Percentiles rank a stretch among this genome's conserved stretches.
Evolutionary conservation across 2,888 invertebrate species (phyloP).

Genomic region (Callyntrura guangdongensis): DNA sequence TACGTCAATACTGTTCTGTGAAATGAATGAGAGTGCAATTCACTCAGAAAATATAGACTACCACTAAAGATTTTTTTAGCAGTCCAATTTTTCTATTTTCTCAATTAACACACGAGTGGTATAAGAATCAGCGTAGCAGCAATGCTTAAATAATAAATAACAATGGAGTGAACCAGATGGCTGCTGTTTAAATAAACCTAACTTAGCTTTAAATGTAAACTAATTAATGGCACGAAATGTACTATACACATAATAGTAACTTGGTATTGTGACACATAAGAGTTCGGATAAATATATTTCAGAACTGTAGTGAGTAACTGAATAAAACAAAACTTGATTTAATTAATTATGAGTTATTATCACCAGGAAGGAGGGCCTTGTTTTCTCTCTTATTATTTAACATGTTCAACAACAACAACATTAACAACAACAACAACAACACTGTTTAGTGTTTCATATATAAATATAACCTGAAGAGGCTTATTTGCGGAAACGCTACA

Average conservation of each 20-base stretch:
- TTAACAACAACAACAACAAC: no score
- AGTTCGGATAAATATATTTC: neutral
- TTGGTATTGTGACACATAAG: neutral
- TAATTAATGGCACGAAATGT: neutral
- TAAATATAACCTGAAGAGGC: no score
- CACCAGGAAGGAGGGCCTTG: conserved; percentile 65
- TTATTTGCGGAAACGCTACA: no score
- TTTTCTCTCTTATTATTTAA: neutral
- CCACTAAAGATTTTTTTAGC: neutral
- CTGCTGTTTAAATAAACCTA: neutral
- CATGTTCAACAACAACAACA: no score
- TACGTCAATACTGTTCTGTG: no score
- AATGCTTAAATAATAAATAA: neutral
- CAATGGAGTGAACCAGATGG: neutral
- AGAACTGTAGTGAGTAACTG: neutral
- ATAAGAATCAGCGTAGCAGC: neutral
- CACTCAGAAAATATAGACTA: neutral
- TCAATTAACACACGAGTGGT: no score
- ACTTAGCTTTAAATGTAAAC: neutral
- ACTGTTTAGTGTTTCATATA: no score
- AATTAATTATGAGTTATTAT: conserved; percentile 55
- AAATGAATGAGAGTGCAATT: no score
- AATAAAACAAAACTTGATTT: conserved; percentile 9
- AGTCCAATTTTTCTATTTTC: neutral
- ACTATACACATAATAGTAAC: neutral